Conservation (phyloP, 2,797 vertebrate species). For the Peromyscus attwateri region DNA sequence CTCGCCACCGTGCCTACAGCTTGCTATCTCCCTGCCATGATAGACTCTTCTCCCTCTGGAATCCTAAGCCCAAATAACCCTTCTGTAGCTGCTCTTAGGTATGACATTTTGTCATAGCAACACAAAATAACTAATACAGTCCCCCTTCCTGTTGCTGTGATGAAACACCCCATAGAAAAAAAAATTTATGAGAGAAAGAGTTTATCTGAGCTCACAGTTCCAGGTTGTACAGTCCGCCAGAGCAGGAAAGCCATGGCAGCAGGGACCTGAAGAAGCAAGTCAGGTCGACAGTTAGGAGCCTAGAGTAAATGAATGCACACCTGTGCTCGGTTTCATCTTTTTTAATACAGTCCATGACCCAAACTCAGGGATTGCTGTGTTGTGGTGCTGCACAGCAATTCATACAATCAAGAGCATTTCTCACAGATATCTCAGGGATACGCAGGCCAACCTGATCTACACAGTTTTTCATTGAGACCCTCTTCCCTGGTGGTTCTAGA, state of each 20-base stretch:
- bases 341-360: neutral
- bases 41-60: neutral
- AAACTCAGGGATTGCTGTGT: neutral
- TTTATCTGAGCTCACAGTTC: neutral
- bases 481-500: neutral
- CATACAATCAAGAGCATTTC: neutral
- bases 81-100: neutral
- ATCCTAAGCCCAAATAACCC: neutral
- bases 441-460: neutral
- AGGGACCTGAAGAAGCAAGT: neutral
- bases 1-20: too few relatives aligned
- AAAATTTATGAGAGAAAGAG: neutral
- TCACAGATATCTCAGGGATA: neutral
- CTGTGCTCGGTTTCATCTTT: neutral
- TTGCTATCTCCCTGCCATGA: too few relatives aligned
- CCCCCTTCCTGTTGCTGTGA: neutral
- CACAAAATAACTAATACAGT: neutral
- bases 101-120: neutral
- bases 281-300: neutral
- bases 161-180: neutral
- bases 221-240: neutral
- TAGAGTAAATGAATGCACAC: neutral
- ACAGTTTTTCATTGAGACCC: neutral
- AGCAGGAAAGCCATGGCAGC: neutral
- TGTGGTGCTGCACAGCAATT: neutral